These are phyloP conservation scores for Cyphomyrus discorhynchus DNA, from an alignment of 2,113 vertebrate species.

Conservation along the genomic window DNA sequence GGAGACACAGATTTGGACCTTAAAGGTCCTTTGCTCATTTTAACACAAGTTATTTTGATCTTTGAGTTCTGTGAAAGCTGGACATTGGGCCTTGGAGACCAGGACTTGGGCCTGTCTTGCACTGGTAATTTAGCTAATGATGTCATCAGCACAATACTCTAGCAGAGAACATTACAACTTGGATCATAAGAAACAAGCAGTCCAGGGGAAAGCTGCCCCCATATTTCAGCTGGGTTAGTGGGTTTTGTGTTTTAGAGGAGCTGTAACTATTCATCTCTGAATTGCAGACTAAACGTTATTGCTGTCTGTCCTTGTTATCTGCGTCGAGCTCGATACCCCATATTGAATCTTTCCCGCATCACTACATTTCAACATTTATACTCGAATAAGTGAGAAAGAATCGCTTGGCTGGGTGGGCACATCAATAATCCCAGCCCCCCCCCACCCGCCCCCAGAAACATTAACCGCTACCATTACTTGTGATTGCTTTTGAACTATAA, in stretches of 20 bases:
- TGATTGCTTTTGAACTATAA: neutral
- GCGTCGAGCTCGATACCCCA: neutral
- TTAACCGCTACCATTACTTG: neutral
- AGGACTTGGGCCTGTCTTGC: neutral
- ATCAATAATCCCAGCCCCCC: neutral
- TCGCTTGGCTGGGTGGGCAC: neutral
- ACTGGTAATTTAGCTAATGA: neutral
- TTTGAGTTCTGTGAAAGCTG: neutral
- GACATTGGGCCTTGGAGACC: neutral
- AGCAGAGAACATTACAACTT: neutral
- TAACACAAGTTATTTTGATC: neutral
- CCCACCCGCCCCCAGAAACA: neutral
- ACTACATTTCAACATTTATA: slow-evolving; percentile 3
- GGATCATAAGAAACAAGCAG: neutral
- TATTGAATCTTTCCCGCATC: neutral
- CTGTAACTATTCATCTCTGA: neutral
- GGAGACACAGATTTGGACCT: neutral
- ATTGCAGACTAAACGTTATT: neutral
- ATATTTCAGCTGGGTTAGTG: neutral
- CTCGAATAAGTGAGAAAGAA: neutral
- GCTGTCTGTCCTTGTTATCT: slow-evolving; percentile 2
- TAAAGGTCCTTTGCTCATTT: neutral
- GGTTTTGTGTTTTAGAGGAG: neutral
- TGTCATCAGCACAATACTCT: neutral
- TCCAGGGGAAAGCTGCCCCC: neutral